Evolutionary conservation across 2,113 vertebrate genomes (phyloP), one percentile per base, ranked within the genome.

Genomic region (Pseudopipra pipra): DNA sequence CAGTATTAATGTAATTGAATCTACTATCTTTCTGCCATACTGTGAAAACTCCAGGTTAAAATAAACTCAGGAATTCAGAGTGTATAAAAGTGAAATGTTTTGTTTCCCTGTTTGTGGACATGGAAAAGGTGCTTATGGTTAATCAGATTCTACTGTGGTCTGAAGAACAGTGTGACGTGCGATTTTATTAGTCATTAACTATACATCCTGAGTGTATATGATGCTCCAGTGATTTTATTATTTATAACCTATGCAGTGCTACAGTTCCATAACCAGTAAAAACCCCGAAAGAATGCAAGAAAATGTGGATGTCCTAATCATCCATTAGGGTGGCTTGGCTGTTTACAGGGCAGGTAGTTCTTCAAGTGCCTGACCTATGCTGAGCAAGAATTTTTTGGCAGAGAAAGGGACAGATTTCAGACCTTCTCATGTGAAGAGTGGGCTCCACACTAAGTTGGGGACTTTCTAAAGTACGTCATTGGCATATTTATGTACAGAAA

Each of bases 111-210:
- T 71, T 75, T 4, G 1, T 46, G 47, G 87, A n/a, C 11, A 3
- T 23, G 66, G 58, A 82, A 72, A 71, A 63, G 33, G 33, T 41
- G 19, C 25, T 73, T 72, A 12, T 70, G 77, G 58, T 79, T 85
- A 93, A 82, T 85, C 47, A 49, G 66, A 19, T 22, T 62, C 23
- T 46, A 2, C 24, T 51, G 0, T 35, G 46, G 25, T 51, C 51
- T 71, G 65, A 80, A 62, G 67, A 89, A n/a, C 27, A 74, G 51
- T 8, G 73, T 56, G 81, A 41, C 2, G 1, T 62, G 43, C 82
- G 87, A 85, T 87, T 95, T 91, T 62, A 82, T 89, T 74, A 90
- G 56, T 90, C 62, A 79, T 96, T 91, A 94, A 68, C 92, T 72
- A 14, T 44, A 65, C 41, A 72, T 87, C 39, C 66, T 59, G 43